Evolutionary conservation across 2,888 invertebrate species (phyloP).

Genomic region (Epinotia bilunana): DNA sequence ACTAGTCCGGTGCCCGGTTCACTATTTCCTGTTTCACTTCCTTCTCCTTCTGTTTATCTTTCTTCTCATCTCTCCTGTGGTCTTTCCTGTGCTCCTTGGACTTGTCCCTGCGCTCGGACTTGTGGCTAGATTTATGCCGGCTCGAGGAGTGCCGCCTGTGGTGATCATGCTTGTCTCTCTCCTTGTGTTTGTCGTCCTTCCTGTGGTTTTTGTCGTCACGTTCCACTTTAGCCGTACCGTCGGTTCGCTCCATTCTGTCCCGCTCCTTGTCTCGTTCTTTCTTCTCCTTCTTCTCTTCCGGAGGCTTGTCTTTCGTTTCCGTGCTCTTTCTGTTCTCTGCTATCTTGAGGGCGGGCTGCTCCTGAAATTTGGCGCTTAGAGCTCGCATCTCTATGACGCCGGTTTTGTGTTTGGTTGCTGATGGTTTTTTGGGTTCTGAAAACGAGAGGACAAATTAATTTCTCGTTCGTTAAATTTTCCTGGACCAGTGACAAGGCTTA

Average conservation of each 20-base stretch:
- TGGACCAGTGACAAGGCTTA: too few relatives aligned
- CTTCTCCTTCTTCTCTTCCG: constrained; percentile 64
- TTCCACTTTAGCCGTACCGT: constrained; percentile 51
- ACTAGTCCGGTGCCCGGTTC: constrained; percentile 73
- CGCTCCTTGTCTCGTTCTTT: constrained; percentile 52
- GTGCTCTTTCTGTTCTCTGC: constrained; percentile 67
- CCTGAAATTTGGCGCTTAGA: constrained; percentile 74
- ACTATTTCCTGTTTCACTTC: constrained; percentile 66
- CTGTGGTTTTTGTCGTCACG: constrained; percentile 59
- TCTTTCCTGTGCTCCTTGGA: constrained; percentile 67
- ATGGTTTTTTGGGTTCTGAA: constrained; percentile 70
- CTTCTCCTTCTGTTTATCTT: constrained; percentile 59
- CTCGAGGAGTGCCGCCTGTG: constrained; percentile 72
- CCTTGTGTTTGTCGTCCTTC: constrained; percentile 60
- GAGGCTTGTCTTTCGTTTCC: constrained; percentile 63
- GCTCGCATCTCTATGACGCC: constrained; percentile 83
- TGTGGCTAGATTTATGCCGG: constrained; percentile 68
- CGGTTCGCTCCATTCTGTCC: constrained; percentile 53
- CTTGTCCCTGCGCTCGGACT: constrained; percentile 60
- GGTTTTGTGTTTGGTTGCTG: constrained; percentile 69
- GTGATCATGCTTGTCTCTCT: constrained; percentile 63
- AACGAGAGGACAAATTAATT: constrained; percentile 44
- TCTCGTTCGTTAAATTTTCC: too few relatives aligned
- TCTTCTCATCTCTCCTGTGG: constrained; percentile 62
- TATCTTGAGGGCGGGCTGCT: constrained; percentile 70